Base-by-base conservation (phyloP, 2,113 vertebrate species). In the Rhineura floridana region DNA sequence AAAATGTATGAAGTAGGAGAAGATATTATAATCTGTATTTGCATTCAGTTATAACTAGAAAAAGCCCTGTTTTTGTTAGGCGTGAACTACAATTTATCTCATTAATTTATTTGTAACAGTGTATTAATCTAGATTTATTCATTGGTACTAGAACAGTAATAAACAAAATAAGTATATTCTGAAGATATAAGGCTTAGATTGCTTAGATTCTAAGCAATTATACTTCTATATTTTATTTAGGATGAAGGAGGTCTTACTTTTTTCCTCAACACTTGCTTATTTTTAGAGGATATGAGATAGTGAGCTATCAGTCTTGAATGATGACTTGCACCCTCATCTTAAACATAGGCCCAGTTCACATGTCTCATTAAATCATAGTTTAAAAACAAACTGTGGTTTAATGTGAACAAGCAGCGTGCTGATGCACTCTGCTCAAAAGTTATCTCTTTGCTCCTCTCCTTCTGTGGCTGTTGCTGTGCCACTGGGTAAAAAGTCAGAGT, bases 201-300 rank as follows among this genome's bases (percentile, higher is more conserved):
- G 55, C 55, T 59, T 59, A 9, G 55, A 59, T 59, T 59, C 5
- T 28, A 62, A 28, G 23, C 30, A 15, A 15, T 12, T 63, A 6
- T 19, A 55, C 0, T 33, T 79, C 48, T n/a, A 6, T 4, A 0
- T 85, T 42, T 86, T 59, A 0, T 50, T 36, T 11, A 67, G 42
- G 73, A 36, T 79, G n/a, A 55, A 78, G 21, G 25, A 52, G 67
- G 36, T 59, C 39, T 62, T 62, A 36, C 44, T 85, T 81, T 52
- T 4, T 52, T 70, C 28, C 48, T 80, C 48, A 59, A 23, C 21
- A 3, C 33, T 63, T 83, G 42, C 21, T 75, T 73, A 81, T 88
- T 65, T 83, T 77, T 88, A 77, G 59, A 83, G 81, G 70, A 75
- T 65, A 46, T 73, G 88, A 46, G 42, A 9, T 70, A 81, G 62